These are phyloP conservation scores for Montipora capricornis DNA, from an alignment of 64 coral and sea anemone species.

Conservation along the genomic window DNA sequence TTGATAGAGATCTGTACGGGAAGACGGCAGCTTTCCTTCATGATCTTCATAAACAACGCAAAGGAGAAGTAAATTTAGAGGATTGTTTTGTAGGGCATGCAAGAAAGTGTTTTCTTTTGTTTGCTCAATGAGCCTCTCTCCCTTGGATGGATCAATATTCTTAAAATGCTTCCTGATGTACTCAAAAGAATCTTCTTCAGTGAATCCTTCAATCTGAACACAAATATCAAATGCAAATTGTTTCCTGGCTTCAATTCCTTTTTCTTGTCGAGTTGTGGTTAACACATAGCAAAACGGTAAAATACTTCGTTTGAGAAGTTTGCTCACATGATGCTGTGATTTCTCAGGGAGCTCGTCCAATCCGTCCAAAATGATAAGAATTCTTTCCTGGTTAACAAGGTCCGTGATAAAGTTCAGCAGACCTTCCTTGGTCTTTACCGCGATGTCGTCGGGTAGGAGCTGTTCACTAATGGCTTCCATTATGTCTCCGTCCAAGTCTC, in stretches of 20 bases:
- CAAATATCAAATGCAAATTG: not conserved
- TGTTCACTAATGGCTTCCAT: conserved; percentile 13
- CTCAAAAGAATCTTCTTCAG: not conserved
- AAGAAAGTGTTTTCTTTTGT: not conserved
- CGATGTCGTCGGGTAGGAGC: conserved; percentile 15
- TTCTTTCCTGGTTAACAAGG: conserved; percentile 20
- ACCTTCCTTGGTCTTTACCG: not conserved
- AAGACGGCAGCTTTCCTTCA: conserved; percentile 25
- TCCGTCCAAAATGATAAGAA: conserved; percentile 30
- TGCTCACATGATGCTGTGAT: not conserved
- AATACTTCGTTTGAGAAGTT: not conserved
- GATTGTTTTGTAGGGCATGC: not conserved
- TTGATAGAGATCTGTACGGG: conserved; percentile 26
- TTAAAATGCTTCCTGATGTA: conserved; percentile 18
- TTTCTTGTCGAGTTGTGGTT: conserved; percentile 39
- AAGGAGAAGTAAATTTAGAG: conserved; percentile 23
- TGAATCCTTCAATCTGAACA: conserved; percentile 17
- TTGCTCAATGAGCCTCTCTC: not conserved
- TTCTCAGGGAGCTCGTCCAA: conserved; percentile 22
- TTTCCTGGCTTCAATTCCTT: conserved; percentile 13
- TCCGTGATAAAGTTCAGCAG: not conserved
- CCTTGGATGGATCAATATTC: not conserved
- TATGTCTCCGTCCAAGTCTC: conserved; percentile 23
- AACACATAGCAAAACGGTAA: conserved; percentile 21
- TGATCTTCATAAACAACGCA: conserved; percentile 62